A percentile compares a stretch with the other conserved stretches of the same genome.
Evolutionary conservation across 2,797 vertebrate species (phyloP).

Genomic region (Anabacerthia variegaticeps): DNA sequence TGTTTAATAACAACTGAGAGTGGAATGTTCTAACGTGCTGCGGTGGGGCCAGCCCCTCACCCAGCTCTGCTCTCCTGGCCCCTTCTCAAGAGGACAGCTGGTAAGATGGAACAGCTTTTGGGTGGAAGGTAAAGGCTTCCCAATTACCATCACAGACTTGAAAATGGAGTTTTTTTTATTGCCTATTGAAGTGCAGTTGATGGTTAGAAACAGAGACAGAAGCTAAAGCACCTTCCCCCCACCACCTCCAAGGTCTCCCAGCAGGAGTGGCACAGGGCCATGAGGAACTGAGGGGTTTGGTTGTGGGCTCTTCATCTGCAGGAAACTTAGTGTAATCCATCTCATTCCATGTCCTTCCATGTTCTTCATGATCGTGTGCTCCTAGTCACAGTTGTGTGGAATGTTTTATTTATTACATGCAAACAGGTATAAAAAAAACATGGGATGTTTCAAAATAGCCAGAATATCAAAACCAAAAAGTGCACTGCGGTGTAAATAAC

Average conservation of each 20-base stretch:
- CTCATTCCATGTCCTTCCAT: neutral
- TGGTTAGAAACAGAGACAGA: neutral
- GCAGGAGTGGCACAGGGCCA: neutral
- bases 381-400: neutral
- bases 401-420: neutral
- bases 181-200: neutral
- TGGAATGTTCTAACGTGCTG: neutral
- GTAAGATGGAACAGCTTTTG: neutral
- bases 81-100: neutral
- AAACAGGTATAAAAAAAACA: neutral
- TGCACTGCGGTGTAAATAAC: neutral
- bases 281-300: neutral
- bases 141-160: neutral
- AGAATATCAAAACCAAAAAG: neutral
- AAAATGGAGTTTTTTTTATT: neutral
- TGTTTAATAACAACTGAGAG: neutral
- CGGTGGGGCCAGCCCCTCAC: neutral
- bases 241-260: neutral
- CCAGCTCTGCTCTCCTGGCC: neutral
- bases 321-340: neutral
- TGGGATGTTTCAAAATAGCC: neutral
- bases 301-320: neutral
- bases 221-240: neutral
- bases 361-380: neutral
- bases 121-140: neutral